Evolutionary conservation across 2,888 invertebrate genomes (phyloP).

Genomic region (Orchestes rusci): DNA sequence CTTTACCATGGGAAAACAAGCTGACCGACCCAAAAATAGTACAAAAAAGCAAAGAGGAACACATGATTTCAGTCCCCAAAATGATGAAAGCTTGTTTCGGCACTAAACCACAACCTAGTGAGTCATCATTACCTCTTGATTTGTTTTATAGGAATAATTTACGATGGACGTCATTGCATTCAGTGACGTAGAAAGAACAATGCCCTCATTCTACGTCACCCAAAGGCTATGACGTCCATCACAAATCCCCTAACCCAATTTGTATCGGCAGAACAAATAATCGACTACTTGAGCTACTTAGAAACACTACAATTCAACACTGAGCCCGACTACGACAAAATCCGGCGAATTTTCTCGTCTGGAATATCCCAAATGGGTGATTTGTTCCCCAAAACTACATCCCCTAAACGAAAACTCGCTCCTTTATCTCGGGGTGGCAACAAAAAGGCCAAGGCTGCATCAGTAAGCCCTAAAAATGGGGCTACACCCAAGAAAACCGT

Average conservation of each 20-base stretch:
- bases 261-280: constrained; percentile 56
- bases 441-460: too few species aligned
- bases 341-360: constrained; percentile 55
- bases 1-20: constrained; percentile 77
- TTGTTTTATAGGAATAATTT: neutral
- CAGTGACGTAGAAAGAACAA: too few species aligned
- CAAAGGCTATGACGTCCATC: too few species aligned
- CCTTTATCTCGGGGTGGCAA: too few species aligned
- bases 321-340: constrained; percentile 66
- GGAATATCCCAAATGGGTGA: too few species aligned
- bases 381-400: too few species aligned
- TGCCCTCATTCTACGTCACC: too few species aligned
- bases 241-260: too few species aligned
- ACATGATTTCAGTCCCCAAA: constrained; percentile 47
- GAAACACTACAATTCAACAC: constrained; percentile 61
- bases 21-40: constrained; percentile 55
- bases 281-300: constrained; percentile 62
- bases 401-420: too few species aligned
- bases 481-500: too few species aligned
- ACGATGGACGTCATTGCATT: too few species aligned
- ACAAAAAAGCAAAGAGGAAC: constrained; percentile 61
- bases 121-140: constrained; percentile 2
- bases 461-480: too few species aligned
- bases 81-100: constrained; percentile 29
- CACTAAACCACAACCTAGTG: constrained; percentile 26